Conservation (phyloP, 1,140 invertebrate genomes). For the Drosophila persimilis region DNA sequence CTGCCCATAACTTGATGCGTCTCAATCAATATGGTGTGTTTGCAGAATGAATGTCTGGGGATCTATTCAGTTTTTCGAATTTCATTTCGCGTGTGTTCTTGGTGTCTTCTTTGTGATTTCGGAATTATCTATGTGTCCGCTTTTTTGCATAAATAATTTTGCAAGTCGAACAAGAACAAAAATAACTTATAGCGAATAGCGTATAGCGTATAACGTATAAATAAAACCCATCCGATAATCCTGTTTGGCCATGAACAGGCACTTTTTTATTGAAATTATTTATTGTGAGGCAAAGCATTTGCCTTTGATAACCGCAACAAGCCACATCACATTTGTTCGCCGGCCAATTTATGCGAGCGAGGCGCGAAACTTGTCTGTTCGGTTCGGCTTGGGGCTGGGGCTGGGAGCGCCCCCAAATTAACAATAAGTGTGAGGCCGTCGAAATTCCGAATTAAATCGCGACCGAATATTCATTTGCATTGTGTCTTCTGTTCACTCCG, state of each 20-base stretch:
- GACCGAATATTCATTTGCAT: no score
- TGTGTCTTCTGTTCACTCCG: no score
- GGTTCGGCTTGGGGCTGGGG: background rate
- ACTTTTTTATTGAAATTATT: conserved; percentile 70
- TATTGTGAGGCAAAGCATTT: conserved; percentile 28
- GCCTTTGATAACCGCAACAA: conserved; percentile 18
- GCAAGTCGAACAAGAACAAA: conserved; percentile 23
- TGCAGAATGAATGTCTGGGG: conserved; percentile 14
- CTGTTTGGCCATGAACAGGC: conserved; percentile 62
- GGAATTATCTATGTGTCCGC: conserved; percentile 54
- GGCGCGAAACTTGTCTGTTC: conserved; percentile 44
- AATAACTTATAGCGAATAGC: no score
- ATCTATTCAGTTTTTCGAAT: conserved; percentile 19
- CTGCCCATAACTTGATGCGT: conserved; percentile 18
- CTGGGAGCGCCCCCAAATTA: background rate
- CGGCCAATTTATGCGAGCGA: conserved; percentile 44
- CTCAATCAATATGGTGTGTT: conserved; percentile 17
- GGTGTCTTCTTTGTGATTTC: conserved; percentile 35
- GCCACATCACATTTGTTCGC: conserved; percentile 12
- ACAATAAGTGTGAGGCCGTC: background rate
- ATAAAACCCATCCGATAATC: conserved; percentile 46
- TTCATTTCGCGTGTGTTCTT: conserved; percentile 15
- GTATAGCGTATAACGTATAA: background rate
- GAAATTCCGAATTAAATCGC: background rate
- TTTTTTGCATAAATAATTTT: conserved; percentile 72